A percentile compares a stretch with the other conserved stretches of the same genome.
Evolutionary conservation across 2,797 vertebrate species (phyloP).

Genomic region (Spheniscus humboldti): DNA sequence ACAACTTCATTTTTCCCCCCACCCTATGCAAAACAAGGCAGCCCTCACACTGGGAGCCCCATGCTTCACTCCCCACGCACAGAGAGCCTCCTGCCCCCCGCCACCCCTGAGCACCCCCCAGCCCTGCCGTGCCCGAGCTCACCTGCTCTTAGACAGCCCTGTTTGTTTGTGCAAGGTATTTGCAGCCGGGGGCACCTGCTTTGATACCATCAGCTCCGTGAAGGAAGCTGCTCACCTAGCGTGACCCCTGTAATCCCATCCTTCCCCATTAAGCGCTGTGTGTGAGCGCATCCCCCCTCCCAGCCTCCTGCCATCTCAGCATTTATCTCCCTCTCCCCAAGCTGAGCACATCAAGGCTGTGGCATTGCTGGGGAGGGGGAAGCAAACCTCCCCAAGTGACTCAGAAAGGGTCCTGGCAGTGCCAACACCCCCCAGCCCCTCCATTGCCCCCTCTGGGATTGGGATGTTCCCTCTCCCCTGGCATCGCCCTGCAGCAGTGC

Average conservation of each 20-base stretch:
- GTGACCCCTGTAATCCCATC: conserved; percentile 74
- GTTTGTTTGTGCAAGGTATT: conserved; percentile 74
- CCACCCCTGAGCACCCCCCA: background rate
- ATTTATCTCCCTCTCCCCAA: conserved; percentile 38
- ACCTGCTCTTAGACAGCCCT: conserved; percentile 52
- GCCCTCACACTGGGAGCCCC: background rate
- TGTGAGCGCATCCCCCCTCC: conserved; percentile 7
- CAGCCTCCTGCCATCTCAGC: conserved; percentile 45
- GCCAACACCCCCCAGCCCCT: background rate
- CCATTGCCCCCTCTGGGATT: background rate
- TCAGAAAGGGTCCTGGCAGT: background rate
- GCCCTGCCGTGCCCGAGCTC: background rate
- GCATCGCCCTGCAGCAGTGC: background rate
- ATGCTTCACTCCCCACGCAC: accelerated
- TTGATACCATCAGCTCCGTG: conserved; percentile 68
- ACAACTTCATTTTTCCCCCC: background rate
- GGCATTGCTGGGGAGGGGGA: background rate
- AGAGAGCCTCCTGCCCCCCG: background rate
- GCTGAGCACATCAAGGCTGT: background rate
- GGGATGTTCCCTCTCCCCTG: background rate
- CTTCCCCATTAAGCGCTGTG: conserved; percentile 60
- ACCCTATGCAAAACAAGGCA: background rate
- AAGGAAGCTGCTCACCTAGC: conserved; percentile 70
- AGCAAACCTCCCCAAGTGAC: background rate
- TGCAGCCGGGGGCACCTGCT: conserved; percentile 68